phyloP scores from a whole-genome alignment of 2,797 vertebrate genomes.

The Hoplostethus mediterraneus region DNA sequence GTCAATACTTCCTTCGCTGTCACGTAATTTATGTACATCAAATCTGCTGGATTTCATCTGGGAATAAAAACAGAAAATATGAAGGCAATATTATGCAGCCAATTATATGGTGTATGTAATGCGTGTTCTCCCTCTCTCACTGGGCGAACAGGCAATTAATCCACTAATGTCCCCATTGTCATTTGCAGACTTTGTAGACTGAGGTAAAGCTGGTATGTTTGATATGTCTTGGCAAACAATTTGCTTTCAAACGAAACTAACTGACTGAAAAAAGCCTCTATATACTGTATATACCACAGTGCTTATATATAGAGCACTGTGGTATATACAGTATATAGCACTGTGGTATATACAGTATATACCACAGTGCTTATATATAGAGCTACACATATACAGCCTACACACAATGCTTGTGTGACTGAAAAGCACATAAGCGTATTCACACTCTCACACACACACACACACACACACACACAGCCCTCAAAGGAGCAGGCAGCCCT shows the following conservation, averaged over 20 bases:
- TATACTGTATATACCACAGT: neutral
- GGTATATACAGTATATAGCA: no score
- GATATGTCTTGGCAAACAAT: slow-evolving; percentile 57
- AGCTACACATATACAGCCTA: slow-evolving; percentile 26
- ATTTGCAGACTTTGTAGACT: slow-evolving; percentile 42
- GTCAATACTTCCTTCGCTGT: slow-evolving; percentile 2
- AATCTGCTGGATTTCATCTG: slow-evolving; percentile 13
- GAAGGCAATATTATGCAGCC: slow-evolving; percentile 37
- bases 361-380: slow-evolving; percentile 28
- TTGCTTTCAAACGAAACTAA: slow-evolving; percentile 43
- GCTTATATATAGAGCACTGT: no score
- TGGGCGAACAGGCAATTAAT: slow-evolving; percentile 57
- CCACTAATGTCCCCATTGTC: slow-evolving; percentile 25
- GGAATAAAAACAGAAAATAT: slow-evolving; percentile 47
- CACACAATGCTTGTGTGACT: slow-evolving; percentile 22
- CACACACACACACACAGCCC: slow-evolving; percentile 31
- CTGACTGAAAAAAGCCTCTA: slow-evolving; percentile 20
- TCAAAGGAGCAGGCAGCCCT: slow-evolving; percentile 31
- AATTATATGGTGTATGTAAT: slow-evolving; percentile 50
- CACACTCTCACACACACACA: slow-evolving; percentile 17
- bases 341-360: no score
- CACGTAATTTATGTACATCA: neutral
- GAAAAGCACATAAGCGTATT: neutral
- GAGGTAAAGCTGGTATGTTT: neutral
- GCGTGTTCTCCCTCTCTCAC: slow-evolving; percentile 38